Conservation (phyloP, 2,797 vertebrate genomes). For the Esox masquinongy region DNA sequence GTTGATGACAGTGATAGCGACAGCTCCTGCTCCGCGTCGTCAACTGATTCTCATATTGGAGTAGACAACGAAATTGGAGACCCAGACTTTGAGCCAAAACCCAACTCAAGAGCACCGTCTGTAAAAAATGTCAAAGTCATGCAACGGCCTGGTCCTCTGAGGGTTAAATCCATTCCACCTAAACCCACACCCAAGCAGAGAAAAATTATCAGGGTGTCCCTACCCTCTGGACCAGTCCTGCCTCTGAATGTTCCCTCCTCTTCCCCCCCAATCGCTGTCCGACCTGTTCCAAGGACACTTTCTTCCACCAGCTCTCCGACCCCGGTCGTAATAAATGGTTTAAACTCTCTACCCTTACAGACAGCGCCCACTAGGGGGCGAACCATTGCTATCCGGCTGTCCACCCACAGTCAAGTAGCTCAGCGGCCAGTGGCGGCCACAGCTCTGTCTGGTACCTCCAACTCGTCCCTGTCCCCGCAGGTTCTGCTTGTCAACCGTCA, state of each 20-base stretch:
- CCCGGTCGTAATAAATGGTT: conserved; percentile 78
- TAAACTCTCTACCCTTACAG: conserved; percentile 64
- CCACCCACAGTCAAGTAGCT: conserved; percentile 36
- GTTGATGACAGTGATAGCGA: conserved; percentile 47
- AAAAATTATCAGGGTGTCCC: conserved; percentile 44
- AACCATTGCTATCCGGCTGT: conserved; percentile 69
- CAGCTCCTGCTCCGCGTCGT: conserved; percentile 30
- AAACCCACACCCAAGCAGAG: conserved; percentile 44
- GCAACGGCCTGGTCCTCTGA: conserved; percentile 4
- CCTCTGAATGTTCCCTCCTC: conserved; percentile 23
- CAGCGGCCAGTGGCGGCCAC: conserved; percentile 36
- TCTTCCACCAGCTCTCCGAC: conserved; percentile 64
- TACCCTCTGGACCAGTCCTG: conserved; percentile 34
- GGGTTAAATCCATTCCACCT: conserved; percentile 30
- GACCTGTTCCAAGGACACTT: conserved; percentile 46
- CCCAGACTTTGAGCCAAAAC: conserved; percentile 51
- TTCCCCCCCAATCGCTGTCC: conserved; percentile 32
- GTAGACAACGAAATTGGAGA: conserved; percentile 65
- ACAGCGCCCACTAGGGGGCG: conserved; percentile 42
- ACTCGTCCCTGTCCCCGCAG: conserved; percentile 60
- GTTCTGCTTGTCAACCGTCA: conserved; percentile 84
- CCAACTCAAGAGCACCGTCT: conserved; percentile 12
- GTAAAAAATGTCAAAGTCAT: conserved; percentile 36
- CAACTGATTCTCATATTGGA: conserved; percentile 48
- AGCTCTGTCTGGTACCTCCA: conserved; percentile 21